Evolutionary conservation across 2,797 vertebrate genomes (phyloP).

Genomic region (Paratrypauchen microcephalus): DNA sequence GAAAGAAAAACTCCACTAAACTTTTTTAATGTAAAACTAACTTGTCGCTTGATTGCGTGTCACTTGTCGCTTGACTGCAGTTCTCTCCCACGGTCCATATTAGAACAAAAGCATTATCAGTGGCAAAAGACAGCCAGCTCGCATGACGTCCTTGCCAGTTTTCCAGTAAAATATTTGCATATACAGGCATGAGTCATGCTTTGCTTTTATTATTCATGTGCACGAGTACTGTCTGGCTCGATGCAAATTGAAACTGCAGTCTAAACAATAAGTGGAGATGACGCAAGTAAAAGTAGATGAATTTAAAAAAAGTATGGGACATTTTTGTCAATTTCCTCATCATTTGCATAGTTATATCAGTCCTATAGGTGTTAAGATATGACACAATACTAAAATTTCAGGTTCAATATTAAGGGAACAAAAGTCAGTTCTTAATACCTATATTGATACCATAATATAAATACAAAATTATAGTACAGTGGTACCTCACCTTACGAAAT

Average conservation of each 20-base stretch:
- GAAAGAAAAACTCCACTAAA: background rate
- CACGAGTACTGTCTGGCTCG: background rate
- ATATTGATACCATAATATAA: too few species aligned
- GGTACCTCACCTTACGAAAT: too few species aligned
- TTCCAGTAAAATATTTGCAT: slow-evolving; percentile 38
- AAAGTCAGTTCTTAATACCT: too few species aligned
- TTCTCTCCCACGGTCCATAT: background rate
- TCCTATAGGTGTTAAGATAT: background rate
- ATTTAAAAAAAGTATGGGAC: background rate
- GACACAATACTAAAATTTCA: background rate
- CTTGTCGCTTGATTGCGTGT: background rate
- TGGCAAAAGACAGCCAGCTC: background rate
- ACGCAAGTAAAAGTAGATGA: slow-evolving; percentile 3
- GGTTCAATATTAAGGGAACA: too few species aligned
- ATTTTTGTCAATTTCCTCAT: background rate
- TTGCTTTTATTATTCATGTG: slow-evolving; percentile 16
- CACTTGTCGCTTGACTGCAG: background rate
- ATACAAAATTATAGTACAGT: too few species aligned
- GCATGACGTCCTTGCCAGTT: background rate
- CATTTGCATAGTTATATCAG: background rate
- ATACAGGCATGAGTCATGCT: slow-evolving; percentile 41
- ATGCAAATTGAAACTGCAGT: background rate
- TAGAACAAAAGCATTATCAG: background rate
- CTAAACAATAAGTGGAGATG: slow-evolving; percentile 11
- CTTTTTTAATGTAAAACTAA: background rate